Percentiles rank a stretch among this genome's conserved stretches.
These are phyloP conservation scores for Mormyrops attenuatus DNA, from an alignment of 2,797 vertebrate species.

Conservation along the genomic window DNA sequence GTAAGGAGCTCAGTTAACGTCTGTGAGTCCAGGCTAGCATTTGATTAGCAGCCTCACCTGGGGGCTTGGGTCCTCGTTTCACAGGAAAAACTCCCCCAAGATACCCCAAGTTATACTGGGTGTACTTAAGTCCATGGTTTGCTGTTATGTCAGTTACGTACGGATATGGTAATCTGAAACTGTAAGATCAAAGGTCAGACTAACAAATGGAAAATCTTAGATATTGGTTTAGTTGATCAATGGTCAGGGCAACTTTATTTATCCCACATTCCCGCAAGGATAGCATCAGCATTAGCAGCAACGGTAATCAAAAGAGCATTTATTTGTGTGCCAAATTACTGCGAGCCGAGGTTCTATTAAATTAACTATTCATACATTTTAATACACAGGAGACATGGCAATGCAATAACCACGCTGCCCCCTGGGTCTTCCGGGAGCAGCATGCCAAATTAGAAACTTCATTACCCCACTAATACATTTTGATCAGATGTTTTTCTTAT, in stretches of 20 bases:
- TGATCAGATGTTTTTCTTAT: constrained; percentile 9
- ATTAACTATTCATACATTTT: constrained; percentile 6
- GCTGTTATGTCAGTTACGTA: not conserved
- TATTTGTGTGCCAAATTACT: not conserved
- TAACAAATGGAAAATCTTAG: not conserved
- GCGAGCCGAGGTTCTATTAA: constrained; percentile 1
- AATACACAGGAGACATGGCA: not conserved
- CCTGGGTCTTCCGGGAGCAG: not conserved
- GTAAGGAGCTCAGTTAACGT: not conserved
- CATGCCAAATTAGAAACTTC: constrained; percentile 14
- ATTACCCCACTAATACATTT: constrained; percentile 14
- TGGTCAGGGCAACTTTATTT: not conserved
- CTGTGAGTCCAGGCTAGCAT: not conserved
- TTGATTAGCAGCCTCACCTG: not conserved
- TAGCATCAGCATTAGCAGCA: not conserved
- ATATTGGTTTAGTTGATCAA: not conserved
- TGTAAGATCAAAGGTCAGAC: not conserved
- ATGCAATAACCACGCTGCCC: not conserved
- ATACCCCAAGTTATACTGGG: not conserved
- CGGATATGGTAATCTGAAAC: not conserved
- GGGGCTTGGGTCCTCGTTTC: not conserved
- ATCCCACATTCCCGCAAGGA: not conserved
- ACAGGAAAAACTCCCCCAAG: not conserved
- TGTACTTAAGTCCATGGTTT: not conserved
- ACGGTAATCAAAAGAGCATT: constrained; percentile 3